These are phyloP conservation scores for Telenomus remus DNA, from an alignment of 1,140 invertebrate genomes.

Conservation along the genomic window DNA sequence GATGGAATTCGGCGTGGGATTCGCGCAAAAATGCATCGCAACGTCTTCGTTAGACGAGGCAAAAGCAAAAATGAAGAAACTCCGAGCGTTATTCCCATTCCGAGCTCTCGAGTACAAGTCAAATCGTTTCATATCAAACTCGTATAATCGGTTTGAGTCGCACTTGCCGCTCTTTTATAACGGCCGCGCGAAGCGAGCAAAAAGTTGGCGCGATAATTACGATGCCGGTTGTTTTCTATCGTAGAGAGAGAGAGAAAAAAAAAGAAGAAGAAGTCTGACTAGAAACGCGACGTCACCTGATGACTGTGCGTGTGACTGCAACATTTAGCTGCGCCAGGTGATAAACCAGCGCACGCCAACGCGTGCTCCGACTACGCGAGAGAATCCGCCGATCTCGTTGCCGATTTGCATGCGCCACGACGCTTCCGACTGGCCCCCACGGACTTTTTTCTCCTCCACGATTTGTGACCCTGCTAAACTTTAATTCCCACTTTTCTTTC, in stretches of 20 bases:
- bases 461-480: no score
- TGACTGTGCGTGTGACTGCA: constrained; percentile 49
- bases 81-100: constrained; percentile 19
- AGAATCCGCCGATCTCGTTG: constrained; percentile 40
- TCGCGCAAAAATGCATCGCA: constrained; percentile 17
- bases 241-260: neutral
- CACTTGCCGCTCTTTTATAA: constrained; percentile 43
- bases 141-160: constrained; percentile 4
- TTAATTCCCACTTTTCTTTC: no score
- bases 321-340: constrained; percentile 42
- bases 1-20: constrained; percentile 19
- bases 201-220: constrained; percentile 49
- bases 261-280: constrained; percentile 7
- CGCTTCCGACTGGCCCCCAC: no score
- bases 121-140: constrained; percentile 48
- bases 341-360: constrained; percentile 56
- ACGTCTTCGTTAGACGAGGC: constrained; percentile 32
- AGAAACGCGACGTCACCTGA: constrained; percentile 28
- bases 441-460: no score
- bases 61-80: constrained; percentile 20
- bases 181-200: constrained; percentile 28
- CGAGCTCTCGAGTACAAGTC: constrained; percentile 24
- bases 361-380: constrained; percentile 32
- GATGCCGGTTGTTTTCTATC: constrained; percentile 30
- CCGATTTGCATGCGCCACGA: constrained; percentile 32